These are phyloP conservation scores for Drosophila varians DNA, from an alignment of 1,140 invertebrate species.

Conservation along the genomic window DNA sequence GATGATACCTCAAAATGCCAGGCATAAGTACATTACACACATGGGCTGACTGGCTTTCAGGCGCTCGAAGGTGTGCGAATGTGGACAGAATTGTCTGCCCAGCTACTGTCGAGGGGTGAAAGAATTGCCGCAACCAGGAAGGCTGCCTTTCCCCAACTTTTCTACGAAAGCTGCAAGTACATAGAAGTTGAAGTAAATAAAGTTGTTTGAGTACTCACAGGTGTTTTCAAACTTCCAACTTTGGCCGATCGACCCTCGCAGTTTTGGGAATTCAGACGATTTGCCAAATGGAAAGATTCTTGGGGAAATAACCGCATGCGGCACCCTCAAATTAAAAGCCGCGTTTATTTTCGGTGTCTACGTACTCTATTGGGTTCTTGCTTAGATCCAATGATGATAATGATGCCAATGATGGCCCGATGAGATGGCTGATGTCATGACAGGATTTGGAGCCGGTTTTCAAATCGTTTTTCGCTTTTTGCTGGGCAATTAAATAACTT, in stretches of 20 bases:
- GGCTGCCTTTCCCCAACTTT: too few species aligned
- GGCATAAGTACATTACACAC: conserved; percentile 55
- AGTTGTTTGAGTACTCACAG: neutral
- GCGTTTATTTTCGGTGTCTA: conserved; percentile 22
- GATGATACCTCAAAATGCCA: conserved; percentile 62
- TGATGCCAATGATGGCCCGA: conserved; percentile 21
- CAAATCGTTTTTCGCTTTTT: conserved; percentile 8
- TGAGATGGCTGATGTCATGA: conserved; percentile 57
- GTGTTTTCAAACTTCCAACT: neutral
- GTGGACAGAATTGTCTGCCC: conserved; percentile 29
- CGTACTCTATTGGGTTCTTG: conserved; percentile 7
- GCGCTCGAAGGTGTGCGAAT: conserved; percentile 3
- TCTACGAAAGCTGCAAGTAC: neutral
- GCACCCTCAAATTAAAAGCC: conserved; percentile 33
- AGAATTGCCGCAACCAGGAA: too few species aligned
- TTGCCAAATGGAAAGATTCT: neutral
- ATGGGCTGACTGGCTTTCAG: neutral
- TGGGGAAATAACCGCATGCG: neutral
- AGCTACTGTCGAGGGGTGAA: conserved; percentile 18
- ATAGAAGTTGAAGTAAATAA: neutral
- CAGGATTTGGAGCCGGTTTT: conserved; percentile 63
- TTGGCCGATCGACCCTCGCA: neutral
- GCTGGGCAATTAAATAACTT: conserved; percentile 43
- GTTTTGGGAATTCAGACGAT: neutral
- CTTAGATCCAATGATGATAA: conserved; percentile 53